Conservation (phyloP, 1,140 invertebrate species). For the Drosophila sproati region DNA sequence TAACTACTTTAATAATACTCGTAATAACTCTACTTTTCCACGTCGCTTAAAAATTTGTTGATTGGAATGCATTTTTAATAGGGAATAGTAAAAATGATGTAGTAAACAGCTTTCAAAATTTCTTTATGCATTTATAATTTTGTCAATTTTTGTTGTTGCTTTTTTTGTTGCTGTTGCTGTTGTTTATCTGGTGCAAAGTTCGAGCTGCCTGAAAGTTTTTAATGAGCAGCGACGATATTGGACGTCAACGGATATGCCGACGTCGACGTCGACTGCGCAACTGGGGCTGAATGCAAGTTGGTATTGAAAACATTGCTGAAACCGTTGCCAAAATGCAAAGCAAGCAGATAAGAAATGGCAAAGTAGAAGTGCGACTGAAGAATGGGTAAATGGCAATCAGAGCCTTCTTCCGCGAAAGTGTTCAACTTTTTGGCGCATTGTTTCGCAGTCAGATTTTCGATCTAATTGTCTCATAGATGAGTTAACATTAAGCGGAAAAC, state of each 20-base stretch:
- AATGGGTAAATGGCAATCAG: not conserved
- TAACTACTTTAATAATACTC: too few relatives aligned
- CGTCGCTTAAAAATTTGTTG: too few relatives aligned
- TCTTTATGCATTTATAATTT: constrained; percentile 74
- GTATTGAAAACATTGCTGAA: constrained; percentile 6
- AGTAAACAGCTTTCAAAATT: constrained; percentile 40
- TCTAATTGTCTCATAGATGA: constrained; percentile 12
- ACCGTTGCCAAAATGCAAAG: constrained; percentile 29
- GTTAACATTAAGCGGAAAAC: constrained; percentile 6
- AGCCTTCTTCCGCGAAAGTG: constrained; percentile 9
- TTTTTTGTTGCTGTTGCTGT: constrained; percentile 39
- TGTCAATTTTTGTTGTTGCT: constrained; percentile 47
- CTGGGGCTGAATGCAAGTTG: constrained; percentile 23
- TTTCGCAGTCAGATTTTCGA: constrained; percentile 18
- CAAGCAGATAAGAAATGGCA: constrained; percentile 8
- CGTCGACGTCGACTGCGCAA: constrained; percentile 6
- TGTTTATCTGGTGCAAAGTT: constrained; percentile 72
- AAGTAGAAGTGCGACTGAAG: not conserved
- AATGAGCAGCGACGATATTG: constrained; percentile 69
- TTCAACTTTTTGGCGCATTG: constrained; percentile 14
- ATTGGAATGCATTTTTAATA: not conserved
- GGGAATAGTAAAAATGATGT: not conserved
- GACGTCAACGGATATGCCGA: constrained; percentile 51
- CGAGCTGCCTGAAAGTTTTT: constrained; percentile 72
- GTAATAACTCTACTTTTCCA: too few relatives aligned